Percentiles rank a stretch among this genome's conserved stretches.
Conservation (phyloP, 2,797 vertebrate species). For the Ciconia nigra region DNA sequence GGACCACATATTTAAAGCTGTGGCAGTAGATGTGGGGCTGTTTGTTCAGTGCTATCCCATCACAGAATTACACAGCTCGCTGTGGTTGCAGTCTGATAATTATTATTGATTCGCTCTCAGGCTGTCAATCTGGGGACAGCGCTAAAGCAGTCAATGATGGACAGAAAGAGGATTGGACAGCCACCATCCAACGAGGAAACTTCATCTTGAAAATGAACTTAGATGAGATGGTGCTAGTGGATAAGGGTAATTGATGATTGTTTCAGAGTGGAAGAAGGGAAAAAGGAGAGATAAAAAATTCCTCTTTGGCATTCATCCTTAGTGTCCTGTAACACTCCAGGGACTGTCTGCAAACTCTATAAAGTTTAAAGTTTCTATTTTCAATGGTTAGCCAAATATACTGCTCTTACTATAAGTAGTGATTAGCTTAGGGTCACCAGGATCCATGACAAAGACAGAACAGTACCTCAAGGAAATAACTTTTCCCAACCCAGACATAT, state of each 20-base stretch:
- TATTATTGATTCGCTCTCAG: conserved; percentile 95
- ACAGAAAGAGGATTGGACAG: conserved; percentile 91
- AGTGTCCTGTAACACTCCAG: conserved; percentile 65
- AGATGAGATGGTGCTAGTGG: conserved; percentile 88
- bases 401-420: not conserved
- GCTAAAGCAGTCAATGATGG: conserved; percentile 84
- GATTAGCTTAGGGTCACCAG: not conserved
- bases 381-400: not conserved
- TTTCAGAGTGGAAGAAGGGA: conserved; percentile 81
- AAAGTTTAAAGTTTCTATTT: conserved; percentile 60
- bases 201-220: conserved; percentile 90
- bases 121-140: conserved; percentile 88
- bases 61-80: conserved; percentile 78
- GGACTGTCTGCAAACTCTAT: conserved; percentile 70
- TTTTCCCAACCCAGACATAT: not conserved
- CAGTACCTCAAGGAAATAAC: conserved; percentile 1
- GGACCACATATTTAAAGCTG: conserved; percentile 71
- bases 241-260: conserved; percentile 97
- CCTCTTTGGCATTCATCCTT: conserved; percentile 73
- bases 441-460: not conserved
- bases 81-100: conserved; percentile 90
- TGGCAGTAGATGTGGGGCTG: conserved; percentile 67
- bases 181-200: conserved; percentile 87
- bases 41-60: conserved; percentile 81
- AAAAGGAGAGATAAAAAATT: conserved; percentile 73